Evolutionary conservation across 2,888 invertebrate species (phyloP), one percentile per base, ranked within the genome.

Genomic region (Argyresthia goedartella): DNA sequence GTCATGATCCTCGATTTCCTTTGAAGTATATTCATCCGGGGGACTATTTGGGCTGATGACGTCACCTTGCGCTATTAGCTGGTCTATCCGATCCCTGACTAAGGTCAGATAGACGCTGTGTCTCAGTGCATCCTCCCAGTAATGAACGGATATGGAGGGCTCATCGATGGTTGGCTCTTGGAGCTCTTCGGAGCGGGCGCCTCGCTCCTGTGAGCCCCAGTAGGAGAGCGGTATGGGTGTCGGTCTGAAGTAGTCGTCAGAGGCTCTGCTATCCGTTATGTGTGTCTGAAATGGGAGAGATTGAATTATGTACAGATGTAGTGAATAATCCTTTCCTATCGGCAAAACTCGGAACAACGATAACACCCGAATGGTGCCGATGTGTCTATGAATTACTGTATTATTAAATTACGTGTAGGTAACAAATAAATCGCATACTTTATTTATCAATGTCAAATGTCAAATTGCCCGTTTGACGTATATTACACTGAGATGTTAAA

Each of bases 31-130:
- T 13, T 61, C 62, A 10, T 74, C 71, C 8, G 65, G 65, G 60
- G 71, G 74, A 43, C 53, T 65, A 46, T 73, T 63, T 1, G 74
- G 67, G 11, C 71, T 65, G 54, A 69, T 60, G 54, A 71, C 61
- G 43, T 70, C 65, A 14, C 76, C 76, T 60, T 72, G 75, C 3
- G 88, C 72, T 53, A 88, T 81, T 4, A 88, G 75, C 53, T 85
- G 81, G 55, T 86, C 80, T 57, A 89, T 87, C 62, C 87, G 86
- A 62, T 90, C 89, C 57, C 89, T 73, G 51, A 89, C 80, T 10
- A 92, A 79, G 1, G 92, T 90, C 57, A 92, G 81, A 62, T 90
- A 90, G 7, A 90, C 89, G 56, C 92, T 90, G 73, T 92, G 91
- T 54, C 91, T 87, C 39, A 93, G 70, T 1, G 92, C 91, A 54